Base-by-base conservation (phyloP, 1,140 invertebrate genomes). In the Lerema accius region DNA sequence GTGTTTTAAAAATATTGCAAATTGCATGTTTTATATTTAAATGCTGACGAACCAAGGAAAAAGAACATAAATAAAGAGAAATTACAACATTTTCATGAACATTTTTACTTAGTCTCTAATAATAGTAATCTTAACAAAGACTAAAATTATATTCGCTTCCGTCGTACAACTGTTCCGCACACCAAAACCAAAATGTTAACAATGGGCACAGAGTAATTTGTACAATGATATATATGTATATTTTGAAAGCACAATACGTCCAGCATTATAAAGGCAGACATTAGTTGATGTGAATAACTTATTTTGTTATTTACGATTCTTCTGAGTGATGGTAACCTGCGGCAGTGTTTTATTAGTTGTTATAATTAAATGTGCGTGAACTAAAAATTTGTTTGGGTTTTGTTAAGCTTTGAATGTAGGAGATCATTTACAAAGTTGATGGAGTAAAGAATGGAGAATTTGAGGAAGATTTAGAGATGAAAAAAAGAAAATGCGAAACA, bases 261-360 rank as follows among this genome's bases (percentile, higher is more conserved):
- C 72, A 78, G 74, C 65, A 81, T 84, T 81, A 84, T 76, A 77
- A 80, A 84, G 73, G 69, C 69, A 70, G 72, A 80, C 79, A 86
- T 87, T 86, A 82, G 74, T 86, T 86, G 84, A 87, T 82, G 71
- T 76, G 76, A 78, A 85, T 78, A 78, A 77, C 76, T 78, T 82
- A 82, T 86, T 84, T 82, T 76, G 75, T 78, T 82, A 82, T 86
- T 84, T 82, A 84, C 78, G 67, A 76, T 76, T 74, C 67, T 73
- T 76, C 49, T 79, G 67, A 83, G 46, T 73, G 84, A 86, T 86
- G 51, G 28, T 61, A 42, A 68, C 67, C 65, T 42, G 60, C 55
- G 67, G 65, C 58, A 43, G 15, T 28, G 4, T 59, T 59, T 58
- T 19, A 19, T 58, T 35, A 19, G 13, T 48, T 10, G 42, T 15